phyloP scores from a whole-genome alignment of 2,113 vertebrate genomes.

The Sturnus vulgaris region DNA sequence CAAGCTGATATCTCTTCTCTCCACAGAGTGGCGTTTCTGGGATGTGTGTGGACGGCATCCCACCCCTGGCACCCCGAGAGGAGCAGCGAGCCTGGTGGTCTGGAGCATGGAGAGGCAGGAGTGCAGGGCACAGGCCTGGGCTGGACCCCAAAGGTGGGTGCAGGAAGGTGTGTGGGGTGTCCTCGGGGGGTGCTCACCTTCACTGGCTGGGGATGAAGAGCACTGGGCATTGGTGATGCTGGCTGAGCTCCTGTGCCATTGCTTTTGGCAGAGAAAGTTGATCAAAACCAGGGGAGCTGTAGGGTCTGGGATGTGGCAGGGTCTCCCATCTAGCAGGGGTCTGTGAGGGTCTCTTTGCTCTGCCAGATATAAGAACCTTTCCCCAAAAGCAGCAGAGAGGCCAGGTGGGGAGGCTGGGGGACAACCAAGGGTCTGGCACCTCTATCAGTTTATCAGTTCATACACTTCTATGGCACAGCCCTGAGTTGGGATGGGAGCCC shows the following conservation, averaged over 20 bases:
- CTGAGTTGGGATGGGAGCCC: background rate
- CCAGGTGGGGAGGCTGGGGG: background rate
- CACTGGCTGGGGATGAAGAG: background rate
- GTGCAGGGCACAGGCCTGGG: rapidly evolving
- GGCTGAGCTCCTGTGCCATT: background rate
- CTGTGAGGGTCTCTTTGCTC: background rate
- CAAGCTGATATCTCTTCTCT: conserved; percentile 2
- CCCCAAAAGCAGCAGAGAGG: background rate
- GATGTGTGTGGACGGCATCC: rapidly evolving
- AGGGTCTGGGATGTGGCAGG: background rate
- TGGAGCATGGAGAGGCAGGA: background rate
- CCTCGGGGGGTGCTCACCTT: rapidly evolving
- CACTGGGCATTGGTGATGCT: rapidly evolving
- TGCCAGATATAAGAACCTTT: background rate
- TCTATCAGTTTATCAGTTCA: background rate
- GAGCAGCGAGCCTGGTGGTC: background rate
- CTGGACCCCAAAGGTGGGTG: conserved; percentile 32
- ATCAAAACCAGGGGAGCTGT: rapidly evolving
- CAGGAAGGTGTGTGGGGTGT: background rate
- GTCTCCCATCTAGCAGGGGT: background rate
- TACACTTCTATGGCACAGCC: background rate
- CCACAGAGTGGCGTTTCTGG: background rate
- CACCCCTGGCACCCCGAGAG: background rate
- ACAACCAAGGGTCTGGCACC: background rate
- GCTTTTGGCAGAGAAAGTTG: background rate